Evolutionary conservation across 2,888 invertebrate genomes (phyloP).

Genomic region (Ectobius pallidus): DNA sequence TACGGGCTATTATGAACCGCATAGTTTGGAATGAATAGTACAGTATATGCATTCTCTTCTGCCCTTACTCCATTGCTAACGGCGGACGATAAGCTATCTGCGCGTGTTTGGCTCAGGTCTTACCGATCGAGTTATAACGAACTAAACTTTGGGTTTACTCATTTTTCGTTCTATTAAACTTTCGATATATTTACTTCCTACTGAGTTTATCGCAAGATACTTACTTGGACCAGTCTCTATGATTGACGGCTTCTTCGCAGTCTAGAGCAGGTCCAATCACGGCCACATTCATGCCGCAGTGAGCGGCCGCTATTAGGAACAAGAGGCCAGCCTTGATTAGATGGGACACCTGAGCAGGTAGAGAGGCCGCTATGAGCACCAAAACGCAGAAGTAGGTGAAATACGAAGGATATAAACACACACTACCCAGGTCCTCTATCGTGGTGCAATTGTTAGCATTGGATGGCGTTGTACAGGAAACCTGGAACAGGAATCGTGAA

Average conservation of each 20-base stretch:
- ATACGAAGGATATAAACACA: slow-evolving; percentile 74
- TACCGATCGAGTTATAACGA: no score
- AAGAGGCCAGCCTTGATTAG: slow-evolving; percentile 70
- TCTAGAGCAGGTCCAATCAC: slow-evolving; percentile 62
- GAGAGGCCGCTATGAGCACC: slow-evolving; percentile 70
- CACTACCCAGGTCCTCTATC: slow-evolving; percentile 50
- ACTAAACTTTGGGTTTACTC: no score
- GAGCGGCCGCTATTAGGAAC: slow-evolving; percentile 63
- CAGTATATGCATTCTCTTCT: no score
- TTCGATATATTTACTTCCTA: no score
- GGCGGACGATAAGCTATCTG: no score
- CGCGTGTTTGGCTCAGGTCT: no score
- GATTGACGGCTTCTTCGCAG: slow-evolving; percentile 60
- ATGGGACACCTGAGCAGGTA: slow-evolving; percentile 74
- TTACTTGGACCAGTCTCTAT: slow-evolving; percentile 53
- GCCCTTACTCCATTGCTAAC: no score
- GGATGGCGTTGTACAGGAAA: slow-evolving; percentile 46
- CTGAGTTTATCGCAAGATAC: no score
- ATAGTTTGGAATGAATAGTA: no score
- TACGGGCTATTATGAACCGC: no score
- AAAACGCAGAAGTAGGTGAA: slow-evolving; percentile 73
- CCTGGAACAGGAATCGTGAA: no score
- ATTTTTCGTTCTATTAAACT: no score
- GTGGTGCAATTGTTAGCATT: slow-evolving; percentile 49
- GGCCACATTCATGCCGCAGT: slow-evolving; percentile 65